Percentiles rank a stretch among this genome's conserved stretches.
Conservation (phyloP, 2,113 vertebrate genomes). For the Paramormyrops kingsleyae region DNA sequence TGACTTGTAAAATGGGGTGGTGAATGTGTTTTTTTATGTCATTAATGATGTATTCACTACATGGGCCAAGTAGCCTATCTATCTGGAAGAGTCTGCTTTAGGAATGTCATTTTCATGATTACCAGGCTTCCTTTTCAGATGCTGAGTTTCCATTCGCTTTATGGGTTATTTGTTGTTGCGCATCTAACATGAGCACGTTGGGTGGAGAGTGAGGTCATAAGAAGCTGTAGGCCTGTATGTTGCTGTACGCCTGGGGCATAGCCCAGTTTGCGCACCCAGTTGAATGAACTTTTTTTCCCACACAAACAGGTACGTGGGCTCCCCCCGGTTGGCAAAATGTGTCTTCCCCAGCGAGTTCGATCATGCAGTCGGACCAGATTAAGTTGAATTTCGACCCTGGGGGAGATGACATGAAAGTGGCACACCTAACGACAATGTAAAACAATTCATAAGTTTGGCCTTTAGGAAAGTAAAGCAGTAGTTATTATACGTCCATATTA, state of each 20-base stretch:
- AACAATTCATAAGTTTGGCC: neutral
- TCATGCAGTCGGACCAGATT: neutral
- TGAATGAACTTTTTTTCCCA: neutral
- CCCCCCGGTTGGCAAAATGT: neutral
- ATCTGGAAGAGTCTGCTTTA: neutral
- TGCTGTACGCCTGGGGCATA: neutral
- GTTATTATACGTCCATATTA: neutral
- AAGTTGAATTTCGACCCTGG: neutral
- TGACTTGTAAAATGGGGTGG: neutral
- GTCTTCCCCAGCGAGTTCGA: neutral
- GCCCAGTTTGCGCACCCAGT: neutral
- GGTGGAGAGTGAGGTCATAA: neutral
- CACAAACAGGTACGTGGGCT: neutral
- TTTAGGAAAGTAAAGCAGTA: neutral
- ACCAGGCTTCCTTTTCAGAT: neutral
- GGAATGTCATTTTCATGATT: neutral
- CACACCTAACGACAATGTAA: neutral
- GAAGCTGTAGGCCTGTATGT: neutral
- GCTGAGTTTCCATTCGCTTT: neutral
- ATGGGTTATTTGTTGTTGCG: neutral
- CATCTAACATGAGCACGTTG: neutral
- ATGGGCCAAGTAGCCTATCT: neutral
- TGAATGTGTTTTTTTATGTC: neutral
- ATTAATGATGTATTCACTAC: neutral
- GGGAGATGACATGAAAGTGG: neutral